A percentile compares a stretch with the other conserved stretches of the same genome.
Conservation (phyloP, 2,113 vertebrate species). For the Aptenodytes forsteri region DNA sequence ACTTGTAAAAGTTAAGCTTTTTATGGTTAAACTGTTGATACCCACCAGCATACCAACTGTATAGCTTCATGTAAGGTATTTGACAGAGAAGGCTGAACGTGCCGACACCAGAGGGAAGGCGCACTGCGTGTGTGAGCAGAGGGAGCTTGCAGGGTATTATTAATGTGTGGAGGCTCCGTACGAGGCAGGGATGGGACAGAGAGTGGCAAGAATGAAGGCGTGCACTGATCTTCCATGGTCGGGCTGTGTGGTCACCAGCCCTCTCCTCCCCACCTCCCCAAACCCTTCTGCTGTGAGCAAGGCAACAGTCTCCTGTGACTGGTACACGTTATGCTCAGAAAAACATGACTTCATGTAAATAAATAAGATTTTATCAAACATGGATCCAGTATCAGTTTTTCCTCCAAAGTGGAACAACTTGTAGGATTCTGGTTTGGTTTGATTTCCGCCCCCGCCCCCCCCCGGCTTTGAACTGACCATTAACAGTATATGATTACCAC, state of each 20-base stretch:
- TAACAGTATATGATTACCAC: not conserved
- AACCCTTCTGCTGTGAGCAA: not conserved
- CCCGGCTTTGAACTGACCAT: not conserved
- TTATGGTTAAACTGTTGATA: not conserved
- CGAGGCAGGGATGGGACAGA: fast-evolving
- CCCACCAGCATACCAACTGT: not conserved
- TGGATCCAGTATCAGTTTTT: not conserved
- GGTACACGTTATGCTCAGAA: not conserved
- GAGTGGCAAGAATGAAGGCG: not conserved
- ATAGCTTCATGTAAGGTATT: not conserved
- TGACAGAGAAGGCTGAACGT: not conserved
- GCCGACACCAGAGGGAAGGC: not conserved
- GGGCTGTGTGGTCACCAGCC: not conserved
- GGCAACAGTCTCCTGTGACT: not conserved
- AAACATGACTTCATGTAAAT: not conserved
- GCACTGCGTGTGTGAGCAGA: fast-evolving
- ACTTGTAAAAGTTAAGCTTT: not conserved
- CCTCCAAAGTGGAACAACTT: not conserved
- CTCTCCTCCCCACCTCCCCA: not conserved
- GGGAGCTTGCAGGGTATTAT: not conserved
- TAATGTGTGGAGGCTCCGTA: not conserved
- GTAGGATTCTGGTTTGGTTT: not conserved
- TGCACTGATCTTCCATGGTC: fast-evolving
- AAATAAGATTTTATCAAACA: not conserved
- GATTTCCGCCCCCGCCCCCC: too few relatives aligned